Base-by-base conservation (phyloP, 2,888 invertebrate species). In the Apoda limacodes region DNA sequence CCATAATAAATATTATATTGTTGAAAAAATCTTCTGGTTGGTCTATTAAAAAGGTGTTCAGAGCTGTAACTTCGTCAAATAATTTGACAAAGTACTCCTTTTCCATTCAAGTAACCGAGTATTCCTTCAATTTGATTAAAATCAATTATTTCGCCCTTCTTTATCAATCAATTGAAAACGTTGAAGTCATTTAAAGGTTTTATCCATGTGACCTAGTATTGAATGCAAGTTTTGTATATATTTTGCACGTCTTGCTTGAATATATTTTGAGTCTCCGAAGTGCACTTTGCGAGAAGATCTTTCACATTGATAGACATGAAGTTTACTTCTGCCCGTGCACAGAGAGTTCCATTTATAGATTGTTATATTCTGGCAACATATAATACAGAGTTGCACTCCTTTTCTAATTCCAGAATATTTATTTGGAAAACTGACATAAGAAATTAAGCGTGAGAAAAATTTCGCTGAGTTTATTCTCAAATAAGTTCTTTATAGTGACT, bases 1-100 rank as follows among this genome's bases (percentile, higher is more conserved):
- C 39, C 34, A 40, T 30, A 37, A 33, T 27, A 29, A 22, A 39
- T 39, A n/a, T n/a, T n/a, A n/a, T n/a, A n/a, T n/a, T n/a, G n/a
- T n/a, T n/a, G n/a, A n/a, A n/a, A n/a, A n/a, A n/a, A n/a, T n/a
- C n/a, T n/a, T n/a, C n/a, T n/a, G n/a, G n/a, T 17, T 17, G 17
- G 5, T 17, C 5, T 7, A 5, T 17, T 17, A 17, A 17, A 17
- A 17, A 17, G 7, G 17, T 6, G 7, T 17, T 17, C 7, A 17
- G 5, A 6, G 17, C 17, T 6, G 17, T 17, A 17, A 17, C 17
- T 17, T 17, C 17, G 7, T 17, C 17, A 17, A 17, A 17, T 6
- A 17, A 17, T 17, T 17, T 17, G n/a, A 25, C 13, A 25, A 25
- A 13, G 14, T 25, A 25, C 25, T 25, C 25, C 25, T 13, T 25